Conservation (phyloP, 1,140 invertebrate genomes). For the Drosophila funebris region DNA sequence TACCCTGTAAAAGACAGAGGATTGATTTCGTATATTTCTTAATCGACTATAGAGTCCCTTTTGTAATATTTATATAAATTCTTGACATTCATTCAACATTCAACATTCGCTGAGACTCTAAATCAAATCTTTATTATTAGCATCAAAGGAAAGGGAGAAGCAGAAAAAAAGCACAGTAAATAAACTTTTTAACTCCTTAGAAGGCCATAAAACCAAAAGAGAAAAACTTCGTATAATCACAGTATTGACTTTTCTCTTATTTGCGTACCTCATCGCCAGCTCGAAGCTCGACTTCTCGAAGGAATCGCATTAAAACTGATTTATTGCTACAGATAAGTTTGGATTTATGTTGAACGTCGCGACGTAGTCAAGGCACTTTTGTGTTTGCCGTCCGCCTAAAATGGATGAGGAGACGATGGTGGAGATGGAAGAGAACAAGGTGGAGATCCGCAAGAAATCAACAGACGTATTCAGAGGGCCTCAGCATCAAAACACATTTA, state of each 20-base stretch:
- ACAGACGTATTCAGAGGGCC: not conserved
- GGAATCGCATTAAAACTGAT: conserved; percentile 73
- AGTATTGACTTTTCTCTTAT: conserved; percentile 18
- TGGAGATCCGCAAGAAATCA: not conserved
- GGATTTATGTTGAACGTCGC: conserved; percentile 63
- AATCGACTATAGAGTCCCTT: too few species aligned
- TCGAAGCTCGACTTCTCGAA: not conserved
- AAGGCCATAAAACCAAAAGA: conserved; percentile 26
- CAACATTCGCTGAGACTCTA: not conserved
- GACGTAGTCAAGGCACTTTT: conserved; percentile 21
- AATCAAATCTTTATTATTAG: conserved; percentile 10
- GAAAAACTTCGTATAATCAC: conserved; percentile 19
- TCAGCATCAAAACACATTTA: conserved; percentile 54
- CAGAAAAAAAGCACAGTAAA: conserved; percentile 2
- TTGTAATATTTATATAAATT: too few species aligned
- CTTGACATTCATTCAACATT: too few species aligned
- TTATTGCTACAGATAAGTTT: conserved; percentile 76
- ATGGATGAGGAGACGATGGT: too few species aligned
- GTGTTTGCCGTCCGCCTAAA: not conserved
- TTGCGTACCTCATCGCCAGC: not conserved
- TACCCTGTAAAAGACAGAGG: not conserved
- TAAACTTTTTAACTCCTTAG: conserved; percentile 23
- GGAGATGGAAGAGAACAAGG: not conserved
- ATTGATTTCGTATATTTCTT: too few species aligned
- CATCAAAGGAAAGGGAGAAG: not conserved